These are phyloP conservation scores for Tinea pellionella DNA, from an alignment of 2,888 invertebrate species.

Conservation along the genomic window DNA sequence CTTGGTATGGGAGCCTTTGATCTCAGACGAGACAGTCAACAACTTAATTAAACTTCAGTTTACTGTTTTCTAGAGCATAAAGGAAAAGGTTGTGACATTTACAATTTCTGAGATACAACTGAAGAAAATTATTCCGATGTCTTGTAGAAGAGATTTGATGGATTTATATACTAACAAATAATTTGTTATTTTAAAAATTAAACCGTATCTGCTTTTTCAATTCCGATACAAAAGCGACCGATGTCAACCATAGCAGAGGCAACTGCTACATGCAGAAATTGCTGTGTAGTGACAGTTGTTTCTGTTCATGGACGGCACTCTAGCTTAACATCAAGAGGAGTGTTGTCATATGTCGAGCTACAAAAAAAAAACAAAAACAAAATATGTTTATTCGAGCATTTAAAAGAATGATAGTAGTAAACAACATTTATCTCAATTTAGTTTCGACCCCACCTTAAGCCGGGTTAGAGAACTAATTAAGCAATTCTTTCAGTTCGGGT, in stretches of 20 bases:
- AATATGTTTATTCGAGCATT: background rate
- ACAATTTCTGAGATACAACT: background rate
- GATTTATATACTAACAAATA: background rate
- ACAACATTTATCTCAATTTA: slow-evolving; percentile 13
- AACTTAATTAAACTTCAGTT: slow-evolving; percentile 15
- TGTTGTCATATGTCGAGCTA: too few species aligned
- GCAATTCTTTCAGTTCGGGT: slow-evolving; percentile 40
- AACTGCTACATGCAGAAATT: too few species aligned
- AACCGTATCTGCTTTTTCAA: too few species aligned
- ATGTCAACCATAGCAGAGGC: too few species aligned
- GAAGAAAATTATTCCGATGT: slow-evolving; percentile 2
- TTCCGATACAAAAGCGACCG: too few species aligned
- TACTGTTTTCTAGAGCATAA: slow-evolving; percentile 10
- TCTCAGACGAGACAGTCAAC: slow-evolving; percentile 12
- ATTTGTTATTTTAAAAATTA: background rate
- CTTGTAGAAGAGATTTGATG: background rate
- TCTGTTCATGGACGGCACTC: too few species aligned
- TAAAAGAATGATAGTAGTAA: slow-evolving; percentile 5
- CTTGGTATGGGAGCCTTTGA: slow-evolving; percentile 1
- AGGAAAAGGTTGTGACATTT: slow-evolving; percentile 5
- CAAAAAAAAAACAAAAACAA: too few species aligned
- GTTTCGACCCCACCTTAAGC: slow-evolving; percentile 1
- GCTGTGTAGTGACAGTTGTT: too few species aligned
- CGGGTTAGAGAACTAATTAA: slow-evolving; percentile 41
- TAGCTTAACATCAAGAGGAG: too few species aligned